Evolutionary conservation across 2,113 vertebrate genomes (phyloP), one percentile per base, ranked within the genome.

Genomic region (Sitta europaea): DNA sequence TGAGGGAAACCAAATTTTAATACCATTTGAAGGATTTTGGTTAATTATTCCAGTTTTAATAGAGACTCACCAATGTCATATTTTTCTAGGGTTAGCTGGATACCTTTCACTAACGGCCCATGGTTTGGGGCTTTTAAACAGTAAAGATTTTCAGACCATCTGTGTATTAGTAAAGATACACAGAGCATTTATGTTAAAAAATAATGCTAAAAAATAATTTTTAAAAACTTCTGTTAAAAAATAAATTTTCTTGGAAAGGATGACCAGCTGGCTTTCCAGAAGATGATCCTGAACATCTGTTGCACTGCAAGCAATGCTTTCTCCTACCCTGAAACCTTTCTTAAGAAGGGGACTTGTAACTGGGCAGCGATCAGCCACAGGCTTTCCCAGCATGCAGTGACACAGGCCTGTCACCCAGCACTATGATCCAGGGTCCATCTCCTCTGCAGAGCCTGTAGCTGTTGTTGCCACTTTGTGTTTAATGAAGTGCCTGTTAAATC

Each of bases 391-490:
- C n/a, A 15, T 13, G 5, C 36, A 17, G 23, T 33, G 45, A 10
- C 6, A 2, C 3, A 22, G 29, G 12, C 68, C 19, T 20, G 3
- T 20, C 29, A 15, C 58, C 19, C 23, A 22, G 48, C 13, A 45
- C 43, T 29, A 0, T 1, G 20, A 28, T 22, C n/a, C 25, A 21
- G 16, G 47, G 31, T 29, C 0, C 0, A 2, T 14, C 14, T 24
- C 21, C 24, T 18, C 40, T 13, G 28, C 28, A 50, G 21, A 35
- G 24, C 42, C 33, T n/a, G 19, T 4, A 71, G 40, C 48, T 70
- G 47, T 15, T 43, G 12, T 25, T 77, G 71, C 33, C 47, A 20
- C 35, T 70, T 38, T 2, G 7, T 57, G 27, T 31, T 71, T 50
- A 36, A 68, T 11, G 12, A 83, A 71, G 16, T 25, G 53, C 24